phyloP scores from a whole-genome alignment of 2,888 invertebrate genomes.

The Ommatoiulus sabulosus region DNA sequence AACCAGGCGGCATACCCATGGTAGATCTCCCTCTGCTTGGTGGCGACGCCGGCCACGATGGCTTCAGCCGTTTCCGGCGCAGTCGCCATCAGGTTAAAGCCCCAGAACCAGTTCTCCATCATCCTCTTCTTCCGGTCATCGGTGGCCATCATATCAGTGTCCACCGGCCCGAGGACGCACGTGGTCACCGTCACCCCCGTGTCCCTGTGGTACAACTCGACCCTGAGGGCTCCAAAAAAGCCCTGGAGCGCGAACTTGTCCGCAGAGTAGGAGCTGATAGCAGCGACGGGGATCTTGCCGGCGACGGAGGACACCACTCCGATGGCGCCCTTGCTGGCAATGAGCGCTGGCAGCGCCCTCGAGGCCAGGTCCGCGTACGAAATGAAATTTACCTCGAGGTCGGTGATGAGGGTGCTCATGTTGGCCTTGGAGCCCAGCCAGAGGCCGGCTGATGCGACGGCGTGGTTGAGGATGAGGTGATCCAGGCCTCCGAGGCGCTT shows the following conservation, averaged over 20 bases:
- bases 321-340: conserved; percentile 63
- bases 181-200: conserved; percentile 32
- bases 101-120: no score
- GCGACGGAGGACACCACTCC: conserved; percentile 65
- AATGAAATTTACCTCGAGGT: conserved; percentile 65
- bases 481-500: conserved; percentile 24
- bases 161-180: conserved; percentile 33
- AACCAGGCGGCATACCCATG: no score
- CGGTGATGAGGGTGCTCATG: not conserved
- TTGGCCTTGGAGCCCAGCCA: conserved; percentile 31
- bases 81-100: no score
- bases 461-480: conserved; percentile 50
- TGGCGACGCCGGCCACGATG: no score
- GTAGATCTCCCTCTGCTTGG: no score
- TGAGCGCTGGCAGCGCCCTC: conserved; percentile 64
- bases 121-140: no score
- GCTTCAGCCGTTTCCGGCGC: no score
- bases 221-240: conserved; percentile 46
- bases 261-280: not conserved
- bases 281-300: conserved; percentile 62
- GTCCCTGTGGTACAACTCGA: not conserved
- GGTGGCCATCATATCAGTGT: not conserved
- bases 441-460: not conserved
- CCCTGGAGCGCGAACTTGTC: conserved; percentile 52
- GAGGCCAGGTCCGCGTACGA: conserved; percentile 66